These are phyloP conservation scores for Dicyrtomina minuta DNA, from an alignment of 2,888 invertebrate genomes.

Conservation along the genomic window DNA sequence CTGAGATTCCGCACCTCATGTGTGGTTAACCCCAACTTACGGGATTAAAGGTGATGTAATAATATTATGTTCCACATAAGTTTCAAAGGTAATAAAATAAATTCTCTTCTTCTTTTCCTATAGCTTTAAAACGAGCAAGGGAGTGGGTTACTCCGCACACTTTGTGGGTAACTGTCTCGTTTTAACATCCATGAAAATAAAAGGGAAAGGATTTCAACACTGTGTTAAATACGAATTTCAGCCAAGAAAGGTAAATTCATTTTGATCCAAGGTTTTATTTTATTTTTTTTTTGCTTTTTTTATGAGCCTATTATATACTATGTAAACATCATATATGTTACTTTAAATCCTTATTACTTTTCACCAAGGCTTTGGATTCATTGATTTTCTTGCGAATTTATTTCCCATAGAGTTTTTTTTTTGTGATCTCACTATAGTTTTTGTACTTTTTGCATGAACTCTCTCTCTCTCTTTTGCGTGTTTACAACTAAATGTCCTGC, in stretches of 20 bases:
- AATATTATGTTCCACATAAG: neutral
- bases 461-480: too few relatives aligned
- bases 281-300: neutral
- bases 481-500: too few relatives aligned
- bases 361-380: too few relatives aligned
- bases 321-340: neutral
- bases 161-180: slow-evolving; percentile 99
- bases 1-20: too few relatives aligned
- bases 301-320: neutral
- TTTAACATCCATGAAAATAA: slow-evolving; percentile 96
- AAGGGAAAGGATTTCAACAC: slow-evolving; percentile 98
- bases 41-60: neutral
- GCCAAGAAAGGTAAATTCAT: slow-evolving; percentile 85
- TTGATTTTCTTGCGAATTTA: too few relatives aligned
- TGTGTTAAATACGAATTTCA: slow-evolving; percentile 99
- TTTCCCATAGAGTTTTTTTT: too few relatives aligned
- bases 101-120: neutral
- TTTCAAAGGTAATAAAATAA: neutral
- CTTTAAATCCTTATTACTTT: too few relatives aligned
- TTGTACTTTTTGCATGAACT: too few relatives aligned
- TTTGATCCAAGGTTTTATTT: too few relatives aligned
- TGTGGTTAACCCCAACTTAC: too few relatives aligned
- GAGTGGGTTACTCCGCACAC: slow-evolving; percentile 97
- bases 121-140: slow-evolving; percentile 98
- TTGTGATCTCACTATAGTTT: too few relatives aligned